These are phyloP conservation scores for Microctonus aethiopoides DNA, from an alignment of 2,888 invertebrate species.

Conservation along the genomic window DNA sequence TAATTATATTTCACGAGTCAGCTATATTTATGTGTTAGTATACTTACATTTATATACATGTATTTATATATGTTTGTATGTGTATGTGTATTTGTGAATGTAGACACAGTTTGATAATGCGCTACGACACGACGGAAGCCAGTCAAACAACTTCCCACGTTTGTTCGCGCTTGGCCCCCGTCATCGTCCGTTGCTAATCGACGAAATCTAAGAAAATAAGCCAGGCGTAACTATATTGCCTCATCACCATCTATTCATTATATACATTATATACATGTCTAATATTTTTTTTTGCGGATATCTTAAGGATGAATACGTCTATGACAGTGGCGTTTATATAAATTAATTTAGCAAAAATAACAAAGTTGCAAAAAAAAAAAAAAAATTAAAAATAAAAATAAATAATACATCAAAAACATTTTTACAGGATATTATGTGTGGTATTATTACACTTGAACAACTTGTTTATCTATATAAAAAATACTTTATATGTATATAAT, in stretches of 20 bases:
- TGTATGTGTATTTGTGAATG: constrained; percentile 26
- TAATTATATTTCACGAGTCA: constrained; percentile 23
- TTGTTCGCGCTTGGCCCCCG: constrained; percentile 42
- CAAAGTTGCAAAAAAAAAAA: too few relatives aligned
- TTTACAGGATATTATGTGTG: too few relatives aligned
- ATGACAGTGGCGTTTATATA: neutral
- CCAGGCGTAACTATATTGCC: constrained; percentile 29
- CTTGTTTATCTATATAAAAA: too few relatives aligned
- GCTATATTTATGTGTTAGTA: neutral
- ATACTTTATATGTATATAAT: too few relatives aligned
- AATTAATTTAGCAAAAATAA: too few relatives aligned
- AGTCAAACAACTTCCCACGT: constrained; percentile 48
- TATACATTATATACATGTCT: neutral
- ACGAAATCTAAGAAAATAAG: constrained; percentile 50
- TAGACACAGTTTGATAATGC: constrained; percentile 21
- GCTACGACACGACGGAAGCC: constrained; percentile 29
- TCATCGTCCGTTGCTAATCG: constrained; percentile 51
- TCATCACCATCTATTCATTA: constrained; percentile 19
- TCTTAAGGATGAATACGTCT: neutral
- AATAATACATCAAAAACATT: too few relatives aligned
- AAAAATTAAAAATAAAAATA: too few relatives aligned
- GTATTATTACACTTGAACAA: too few relatives aligned
- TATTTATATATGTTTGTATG: constrained; percentile 10
- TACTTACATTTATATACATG: too few relatives aligned
- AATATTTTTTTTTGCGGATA: neutral